Percentiles rank a stretch among this genome's conserved stretches.
Conservation (phyloP, 2,113 vertebrate species). For the Phyllopteryx taeniolatus region DNA sequence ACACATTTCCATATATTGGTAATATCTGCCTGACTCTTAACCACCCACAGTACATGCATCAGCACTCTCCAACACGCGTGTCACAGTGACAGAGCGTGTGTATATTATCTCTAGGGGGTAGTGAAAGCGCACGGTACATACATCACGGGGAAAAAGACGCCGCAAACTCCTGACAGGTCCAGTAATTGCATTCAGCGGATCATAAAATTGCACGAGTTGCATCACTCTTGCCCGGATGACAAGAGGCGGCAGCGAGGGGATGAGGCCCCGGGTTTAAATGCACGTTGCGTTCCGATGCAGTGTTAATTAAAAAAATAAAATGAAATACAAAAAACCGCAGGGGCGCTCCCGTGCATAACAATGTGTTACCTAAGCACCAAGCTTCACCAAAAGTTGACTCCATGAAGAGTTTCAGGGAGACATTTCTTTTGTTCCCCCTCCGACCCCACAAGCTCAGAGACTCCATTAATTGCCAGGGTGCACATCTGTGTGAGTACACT, state of each 20-base stretch:
- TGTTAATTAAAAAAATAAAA: conserved; percentile 59
- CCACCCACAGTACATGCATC: conserved; percentile 16
- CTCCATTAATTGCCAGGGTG: conserved; percentile 14
- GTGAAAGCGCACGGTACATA: conserved; percentile 37
- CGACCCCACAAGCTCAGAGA: not conserved
- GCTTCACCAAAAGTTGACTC: conserved; percentile 10
- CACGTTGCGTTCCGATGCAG: conserved; percentile 45
- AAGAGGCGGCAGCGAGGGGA: conserved; percentile 5
- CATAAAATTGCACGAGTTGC: conserved; percentile 64
- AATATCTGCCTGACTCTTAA: conserved; percentile 19
- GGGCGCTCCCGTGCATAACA: conserved; percentile 32
- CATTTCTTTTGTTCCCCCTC: conserved; percentile 28
- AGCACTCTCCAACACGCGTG: not conserved
- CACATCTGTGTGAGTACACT: conserved; percentile 29
- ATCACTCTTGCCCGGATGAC: conserved; percentile 53
- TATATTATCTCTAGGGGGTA: conserved; percentile 13
- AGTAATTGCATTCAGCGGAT: conserved; percentile 63
- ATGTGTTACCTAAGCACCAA: conserved; percentile 32
- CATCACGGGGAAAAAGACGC: conserved; percentile 32
- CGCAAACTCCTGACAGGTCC: conserved; percentile 53
- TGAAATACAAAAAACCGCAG: not conserved
- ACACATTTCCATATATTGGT: conserved; percentile 19
- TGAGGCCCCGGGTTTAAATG: conserved; percentile 44
- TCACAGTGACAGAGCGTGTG: conserved; percentile 18
- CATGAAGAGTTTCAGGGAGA: conserved; percentile 12